Base-by-base conservation (phyloP, 2,113 vertebrate species). In the Vulpes lagopus region DNA sequence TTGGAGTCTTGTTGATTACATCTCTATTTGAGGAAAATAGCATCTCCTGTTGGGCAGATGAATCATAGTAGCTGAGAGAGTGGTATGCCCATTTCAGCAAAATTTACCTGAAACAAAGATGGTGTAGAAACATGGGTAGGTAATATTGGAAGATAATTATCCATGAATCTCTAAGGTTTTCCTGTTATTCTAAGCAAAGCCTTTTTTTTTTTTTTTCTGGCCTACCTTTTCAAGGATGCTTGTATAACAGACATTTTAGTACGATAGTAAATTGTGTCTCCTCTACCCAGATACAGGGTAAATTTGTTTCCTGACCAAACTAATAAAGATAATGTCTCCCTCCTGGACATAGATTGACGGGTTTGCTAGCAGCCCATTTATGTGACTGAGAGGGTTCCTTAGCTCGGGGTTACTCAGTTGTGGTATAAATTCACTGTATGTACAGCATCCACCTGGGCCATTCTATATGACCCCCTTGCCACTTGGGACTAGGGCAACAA, bases 391-490 rank as follows among this genome's bases (percentile, higher is more conserved):
- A 57, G 32, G 3, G 35, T 35, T 84, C 3, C n/a, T 81, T 25
- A 81, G 12, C 49, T 74, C 12, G 2, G 11, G 27, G 10, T 20
- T 59, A 15, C 20, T 73, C 11, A 86, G 20, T 5, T 81, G 9
- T 51, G 20, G 53, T 35, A 2, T 35, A 81, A 88, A 69, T 4
- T 67, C 22, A 59, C 5, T 8, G 15, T 10, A 0, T 67, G 17
- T 22, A 49, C 0, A 74, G 38, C 17, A 19, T 22, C 27, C 8
- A 67, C 55, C 17, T 55, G 2, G 8, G 1, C n/a, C 1, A 38
- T 5, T 49, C 20, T 3, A n/a, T 1, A 49, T 23, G 3, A 43
- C 7, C 1, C 12, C 53, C 0, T 0, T 35, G 32, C 51, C 16
- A 43, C 20, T 81, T 59, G 3, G 20, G 17, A 51, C 4, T 67